Percentiles rank a stretch among this genome's conserved stretches.
Evolutionary conservation across 2,888 invertebrate species (phyloP).

Genomic region (Thymelicus sylvestris): DNA sequence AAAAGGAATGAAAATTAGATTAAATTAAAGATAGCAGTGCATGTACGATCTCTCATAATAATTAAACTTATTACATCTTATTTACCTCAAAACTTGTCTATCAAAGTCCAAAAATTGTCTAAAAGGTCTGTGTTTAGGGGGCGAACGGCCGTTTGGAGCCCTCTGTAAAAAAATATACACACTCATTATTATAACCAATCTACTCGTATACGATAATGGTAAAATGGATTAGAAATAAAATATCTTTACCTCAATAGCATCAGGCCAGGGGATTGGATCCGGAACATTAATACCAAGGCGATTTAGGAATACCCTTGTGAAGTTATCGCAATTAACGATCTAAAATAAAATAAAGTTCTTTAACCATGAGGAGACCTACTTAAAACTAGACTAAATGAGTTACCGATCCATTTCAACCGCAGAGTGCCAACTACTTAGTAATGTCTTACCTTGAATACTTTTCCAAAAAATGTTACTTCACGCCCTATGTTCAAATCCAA

Average conservation of each 20-base stretch:
- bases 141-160: conserved; percentile 48
- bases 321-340: conserved; percentile 94
- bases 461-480: conserved; percentile 92
- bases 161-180: conserved; percentile 64
- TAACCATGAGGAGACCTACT: not conserved
- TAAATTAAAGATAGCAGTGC: no score
- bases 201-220: not conserved
- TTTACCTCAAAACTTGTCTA: conserved; percentile 85
- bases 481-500: conserved; percentile 94
- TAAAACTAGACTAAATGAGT: no score
- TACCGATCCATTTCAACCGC: no score
- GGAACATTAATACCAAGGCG: conserved; percentile 93
- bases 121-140: conserved; percentile 86
- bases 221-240: not conserved
- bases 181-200: not conserved
- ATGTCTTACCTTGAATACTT: conserved; percentile 84
- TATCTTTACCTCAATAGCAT: conserved; percentile 65
- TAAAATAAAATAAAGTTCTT: conserved; percentile 62
- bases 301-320: conserved; percentile 93
- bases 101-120: conserved; percentile 94
- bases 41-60: no score
- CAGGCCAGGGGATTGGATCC: conserved; percentile 82
- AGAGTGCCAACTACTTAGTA: not conserved
- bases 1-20: no score
- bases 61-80: not conserved